phyloP scores from a whole-genome alignment of 1,140 invertebrate species.

The Popillia japonica region DNA sequence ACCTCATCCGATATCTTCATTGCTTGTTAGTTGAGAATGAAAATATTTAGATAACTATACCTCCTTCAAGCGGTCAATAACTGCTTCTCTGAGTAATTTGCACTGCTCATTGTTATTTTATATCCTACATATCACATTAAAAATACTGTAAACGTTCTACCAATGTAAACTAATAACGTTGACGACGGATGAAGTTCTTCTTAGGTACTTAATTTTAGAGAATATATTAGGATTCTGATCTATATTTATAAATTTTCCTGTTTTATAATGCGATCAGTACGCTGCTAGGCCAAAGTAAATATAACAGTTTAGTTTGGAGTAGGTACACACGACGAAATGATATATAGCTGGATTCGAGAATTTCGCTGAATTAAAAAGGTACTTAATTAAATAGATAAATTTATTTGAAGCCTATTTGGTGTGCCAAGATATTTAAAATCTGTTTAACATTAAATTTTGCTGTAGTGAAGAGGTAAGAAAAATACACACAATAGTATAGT shows the following conservation, averaged over 20 bases:
- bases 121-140: constrained; percentile 3
- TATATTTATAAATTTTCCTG: not conserved
- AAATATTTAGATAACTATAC: constrained; percentile 7
- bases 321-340: not conserved
- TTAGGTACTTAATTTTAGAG: not conserved
- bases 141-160: not conserved
- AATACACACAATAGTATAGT: no score
- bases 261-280: not conserved
- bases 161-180: constrained; percentile 12
- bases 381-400: no score
- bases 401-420: no score
- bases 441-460: no score
- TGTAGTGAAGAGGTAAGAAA: no score
- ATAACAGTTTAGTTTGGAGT: constrained; percentile 15
- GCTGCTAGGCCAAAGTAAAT: not conserved
- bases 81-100: not conserved
- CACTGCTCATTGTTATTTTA: not conserved
- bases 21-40: not conserved
- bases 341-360: no score
- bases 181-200: not conserved
- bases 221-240: not conserved
- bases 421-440: no score
- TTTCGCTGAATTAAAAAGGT: no score
- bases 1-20: not conserved
- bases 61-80: not conserved